These are phyloP conservation scores for Zophobas atratus DNA, from an alignment of 1,140 invertebrate genomes.

Conservation along the genomic window DNA sequence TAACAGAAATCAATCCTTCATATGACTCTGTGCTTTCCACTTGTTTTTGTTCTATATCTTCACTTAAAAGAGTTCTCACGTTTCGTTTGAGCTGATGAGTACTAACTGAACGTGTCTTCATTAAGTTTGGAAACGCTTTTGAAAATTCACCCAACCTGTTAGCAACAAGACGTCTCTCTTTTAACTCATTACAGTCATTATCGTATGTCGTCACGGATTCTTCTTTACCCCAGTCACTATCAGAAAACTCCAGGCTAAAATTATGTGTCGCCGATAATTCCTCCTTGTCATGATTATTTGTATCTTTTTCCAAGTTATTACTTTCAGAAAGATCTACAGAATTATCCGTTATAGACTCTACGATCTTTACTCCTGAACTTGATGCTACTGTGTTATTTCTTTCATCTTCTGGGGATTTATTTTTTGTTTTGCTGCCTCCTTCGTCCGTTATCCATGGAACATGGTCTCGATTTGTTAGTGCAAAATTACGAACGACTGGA, in stretches of 20 bases:
- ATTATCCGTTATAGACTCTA: not conserved
- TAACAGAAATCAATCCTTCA: conserved; percentile 53
- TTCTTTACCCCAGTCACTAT: conserved; percentile 1
- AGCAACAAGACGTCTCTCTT: conserved; percentile 52
- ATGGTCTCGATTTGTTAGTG: conserved; percentile 55
- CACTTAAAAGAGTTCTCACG: not conserved
- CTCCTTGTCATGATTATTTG: conserved; percentile 38
- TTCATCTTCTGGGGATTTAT: conserved; percentile 1
- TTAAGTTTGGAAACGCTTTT: conserved; percentile 51
- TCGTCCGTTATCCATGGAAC: conserved; percentile 11
- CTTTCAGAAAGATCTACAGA: conserved; percentile 10
- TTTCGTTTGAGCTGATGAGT: not conserved
- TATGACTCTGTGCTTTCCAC: conserved; percentile 46
- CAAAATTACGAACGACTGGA: conserved; percentile 57
- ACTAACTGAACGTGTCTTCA: conserved; percentile 14
- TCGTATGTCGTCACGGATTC: conserved; percentile 16
- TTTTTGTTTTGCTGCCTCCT: conserved; percentile 8
- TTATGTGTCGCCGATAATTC: conserved; percentile 4
- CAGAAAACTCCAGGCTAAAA: conserved; percentile 37
- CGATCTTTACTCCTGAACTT: not conserved
- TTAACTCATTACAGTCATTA: conserved; percentile 51
- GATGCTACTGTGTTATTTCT: not conserved
- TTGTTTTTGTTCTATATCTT: conserved; percentile 38
- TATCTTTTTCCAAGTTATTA: conserved; percentile 9
- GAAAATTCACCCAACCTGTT: conserved; percentile 53